phyloP scores from a whole-genome alignment of 1,140 invertebrate genomes.

The Eumaeus atala region DNA sequence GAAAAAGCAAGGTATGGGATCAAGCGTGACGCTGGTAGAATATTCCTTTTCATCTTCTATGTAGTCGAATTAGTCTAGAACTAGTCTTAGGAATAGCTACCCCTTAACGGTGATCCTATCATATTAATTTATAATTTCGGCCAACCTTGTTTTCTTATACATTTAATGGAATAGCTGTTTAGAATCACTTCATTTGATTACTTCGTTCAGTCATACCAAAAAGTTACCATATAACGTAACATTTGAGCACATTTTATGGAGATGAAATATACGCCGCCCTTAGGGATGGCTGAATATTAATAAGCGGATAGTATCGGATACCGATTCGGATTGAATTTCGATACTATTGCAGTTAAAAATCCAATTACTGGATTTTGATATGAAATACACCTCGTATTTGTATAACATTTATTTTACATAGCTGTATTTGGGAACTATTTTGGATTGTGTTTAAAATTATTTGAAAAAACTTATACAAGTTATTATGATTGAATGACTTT shows the following conservation, averaged over 20 bases:
- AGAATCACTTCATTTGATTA: conserved; percentile 17
- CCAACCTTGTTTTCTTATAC: conserved; percentile 13
- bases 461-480: too few relatives aligned
- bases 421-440: conserved; percentile 15
- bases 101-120: conserved; percentile 35
- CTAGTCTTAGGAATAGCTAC: conserved; percentile 60
- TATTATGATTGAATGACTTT: too few relatives aligned
- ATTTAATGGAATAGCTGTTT: conserved; percentile 13
- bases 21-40: conserved; percentile 72
- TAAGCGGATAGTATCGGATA: conserved; percentile 34
- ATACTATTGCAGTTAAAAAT: conserved; percentile 26
- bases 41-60: conserved; percentile 71
- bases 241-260: conserved; percentile 27
- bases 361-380: conserved; percentile 34
- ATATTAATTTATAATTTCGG: conserved; percentile 23
- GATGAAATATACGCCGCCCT: conserved; percentile 30
- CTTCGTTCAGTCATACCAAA: conserved; percentile 19
- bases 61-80: conserved; percentile 64
- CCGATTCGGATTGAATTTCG: conserved; percentile 42
- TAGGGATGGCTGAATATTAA: conserved; percentile 34
- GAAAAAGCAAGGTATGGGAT: conserved; percentile 75
- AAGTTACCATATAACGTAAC: conserved; percentile 63
- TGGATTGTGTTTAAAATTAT: not conserved
- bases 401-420: conserved; percentile 9
- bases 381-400: conserved; percentile 17